Conservation (phyloP, 2,888 invertebrate species). For the Agrochola circellaris region DNA sequence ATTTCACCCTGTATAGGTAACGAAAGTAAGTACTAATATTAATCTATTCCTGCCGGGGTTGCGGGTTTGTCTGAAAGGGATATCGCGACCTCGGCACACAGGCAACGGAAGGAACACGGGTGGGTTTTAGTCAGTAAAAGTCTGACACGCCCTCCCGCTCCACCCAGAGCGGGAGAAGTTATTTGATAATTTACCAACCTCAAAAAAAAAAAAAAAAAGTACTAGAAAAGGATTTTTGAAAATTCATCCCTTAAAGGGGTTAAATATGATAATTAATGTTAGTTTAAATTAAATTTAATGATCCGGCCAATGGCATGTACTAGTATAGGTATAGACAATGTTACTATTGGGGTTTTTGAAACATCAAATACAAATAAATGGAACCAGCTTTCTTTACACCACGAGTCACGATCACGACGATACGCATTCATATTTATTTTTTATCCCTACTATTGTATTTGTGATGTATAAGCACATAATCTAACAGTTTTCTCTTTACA, state of each 20-base stretch:
- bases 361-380: constrained; percentile 35
- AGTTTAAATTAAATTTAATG: neutral
- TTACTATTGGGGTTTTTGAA: constrained; percentile 20
- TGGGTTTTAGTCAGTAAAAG: too few relatives aligned
- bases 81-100: too few relatives aligned
- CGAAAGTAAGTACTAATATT: neutral
- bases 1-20: too few relatives aligned
- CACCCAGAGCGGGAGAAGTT: too few relatives aligned
- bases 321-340: neutral
- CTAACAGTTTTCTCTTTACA: constrained; percentile 43
- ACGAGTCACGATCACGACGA: constrained; percentile 30
- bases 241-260: neutral
- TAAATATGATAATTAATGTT: neutral
- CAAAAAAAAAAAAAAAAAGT: too few relatives aligned
- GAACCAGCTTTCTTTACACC: constrained; percentile 45
- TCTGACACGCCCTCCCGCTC: too few relatives aligned
- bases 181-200: too few relatives aligned
- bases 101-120: too few relatives aligned
- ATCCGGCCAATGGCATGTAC: neutral
- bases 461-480: constrained; percentile 12
- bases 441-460: constrained; percentile 6
- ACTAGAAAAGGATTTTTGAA: neutral
- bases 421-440: constrained; percentile 23
- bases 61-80: too few relatives aligned
- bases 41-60: too few relatives aligned